Evolutionary conservation across 1,140 invertebrate species (phyloP), one percentile per base, ranked within the genome.

Genomic region (Amyelois transitella): DNA sequence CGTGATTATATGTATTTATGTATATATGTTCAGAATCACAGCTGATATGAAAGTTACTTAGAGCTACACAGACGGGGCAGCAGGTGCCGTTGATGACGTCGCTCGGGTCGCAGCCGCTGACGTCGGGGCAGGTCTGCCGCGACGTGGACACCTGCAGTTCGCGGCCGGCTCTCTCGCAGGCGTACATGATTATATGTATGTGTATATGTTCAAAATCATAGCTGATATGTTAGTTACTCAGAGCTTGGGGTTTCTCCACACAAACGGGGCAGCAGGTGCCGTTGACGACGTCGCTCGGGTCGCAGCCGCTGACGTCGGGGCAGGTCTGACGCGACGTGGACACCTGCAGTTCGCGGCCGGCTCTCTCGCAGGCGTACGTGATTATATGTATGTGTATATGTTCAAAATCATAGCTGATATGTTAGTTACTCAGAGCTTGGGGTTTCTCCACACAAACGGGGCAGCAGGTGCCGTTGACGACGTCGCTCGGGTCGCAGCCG

Each of bases 251-350:
- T 4, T 90, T 89, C 0, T 89, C 62, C 82, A 91, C 92, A 75
- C 94, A 95, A 50, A 88, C 79, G 24, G 91, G 83, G 53, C 94
- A 95, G 69, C 94, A 95, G 21, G 91, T 91, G 44, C 92, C 91
- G 0, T 83, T 67, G 61, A 91, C 90, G 28, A 91, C 69, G 56
- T 90, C 80, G 38, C 91, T 81, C 0, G 75, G 64, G 0, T 90
- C 83, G 72, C 94, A 95, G 28, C 86, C 25, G 12, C 25, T 28
- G 5, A 28, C 5, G 25, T 28, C 12, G 12, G 12, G 5, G 25
- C 12, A 28, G 25, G 25, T 28, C 12, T 28, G 25, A 28, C 12
- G n/a, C n/a, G n/a, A n/a, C n/a, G n/a, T n/a, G n/a, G n/a, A n/a
- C n/a, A n/a, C n/a, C n/a, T n/a, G n/a, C 12, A 28, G 25, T 28